Evolutionary conservation across 2,797 vertebrate genomes (phyloP), one percentile per base, ranked within the genome.

Genomic region (Siniperca undulata): DNA sequence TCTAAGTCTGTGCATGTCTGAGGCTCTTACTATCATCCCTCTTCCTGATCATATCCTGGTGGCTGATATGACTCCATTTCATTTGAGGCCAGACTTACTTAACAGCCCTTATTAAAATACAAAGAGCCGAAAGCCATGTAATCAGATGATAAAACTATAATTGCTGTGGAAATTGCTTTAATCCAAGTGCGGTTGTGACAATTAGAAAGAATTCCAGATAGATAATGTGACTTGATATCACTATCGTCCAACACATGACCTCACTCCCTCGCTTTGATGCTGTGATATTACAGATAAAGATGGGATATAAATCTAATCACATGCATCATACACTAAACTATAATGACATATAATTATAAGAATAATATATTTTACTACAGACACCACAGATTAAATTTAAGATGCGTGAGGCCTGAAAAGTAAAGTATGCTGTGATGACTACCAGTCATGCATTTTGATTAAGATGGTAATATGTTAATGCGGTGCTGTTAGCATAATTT

Each of bases 401-500:
- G 46, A 84, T 44, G 62, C 22, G 71, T 58, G 71, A 76, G 20
- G 42, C n/a, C 38, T 59, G 22, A 76, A 87, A 86, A 82, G 90
- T 80, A 93, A 93, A 92, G 86, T 75, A 62, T 16, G 66, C 50
- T 20, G 66, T 22, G 48, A 65, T 83, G 75, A 83, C 84, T 70
- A 88, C 72, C 90, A 75, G 85, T 78, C 77, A 59, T 81, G 77
- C 66, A 82, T 90, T 90, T 88, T 85, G 82, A 93, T 92, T 84
- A 91, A 92, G 89, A 94, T 94, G 94, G 40, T 96, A 96, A 96
- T 91, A 93, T 88, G 93, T 89, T 96, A 96, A 96, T 92, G 81
- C 68, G 17, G 55, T 14, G 6, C 93, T 36, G 93, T 96, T 96
- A 95, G 87, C 95, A 96, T 96, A 96, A 96, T 95, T 90, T 85